A percentile compares a stretch with the other conserved stretches of the same genome.
These are phyloP conservation scores for Drosophila borealis DNA, from an alignment of 2,888 invertebrate species.

Conservation along the genomic window DNA sequence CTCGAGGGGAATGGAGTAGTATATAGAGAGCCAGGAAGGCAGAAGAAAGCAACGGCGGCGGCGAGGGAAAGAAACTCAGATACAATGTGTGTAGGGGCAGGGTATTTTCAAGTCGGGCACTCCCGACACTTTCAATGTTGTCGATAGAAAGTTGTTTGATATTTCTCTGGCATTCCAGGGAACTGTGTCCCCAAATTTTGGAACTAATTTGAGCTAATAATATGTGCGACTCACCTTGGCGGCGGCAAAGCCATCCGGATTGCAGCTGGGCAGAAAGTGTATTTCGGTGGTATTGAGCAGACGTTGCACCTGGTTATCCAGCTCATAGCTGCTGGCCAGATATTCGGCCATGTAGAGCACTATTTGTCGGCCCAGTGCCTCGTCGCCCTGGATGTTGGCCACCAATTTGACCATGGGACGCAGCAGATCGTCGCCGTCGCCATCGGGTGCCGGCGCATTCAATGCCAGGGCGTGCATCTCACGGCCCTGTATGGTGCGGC, in stretches of 20 bases:
- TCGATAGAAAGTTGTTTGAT: too few relatives aligned
- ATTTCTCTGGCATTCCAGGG: too few relatives aligned
- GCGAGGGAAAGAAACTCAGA: too few relatives aligned
- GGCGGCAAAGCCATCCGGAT: slow-evolving; percentile 97
- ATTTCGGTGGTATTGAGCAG: slow-evolving; percentile 92
- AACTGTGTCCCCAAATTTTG: too few relatives aligned
- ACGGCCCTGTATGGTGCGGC: slow-evolving; percentile 92
- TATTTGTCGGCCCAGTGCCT: slow-evolving; percentile 93
- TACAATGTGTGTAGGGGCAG: too few relatives aligned
- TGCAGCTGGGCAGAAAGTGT: slow-evolving; percentile 97
- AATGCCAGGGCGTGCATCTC: slow-evolving; percentile 90
- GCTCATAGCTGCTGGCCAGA: slow-evolving; percentile 90
- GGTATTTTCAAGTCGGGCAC: too few relatives aligned
- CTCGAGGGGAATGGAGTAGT: too few relatives aligned
- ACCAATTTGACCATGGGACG: slow-evolving; percentile 96
- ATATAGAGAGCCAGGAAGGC: too few relatives aligned
- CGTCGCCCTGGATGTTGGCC: slow-evolving; percentile 98
- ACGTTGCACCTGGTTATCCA: slow-evolving; percentile 88
- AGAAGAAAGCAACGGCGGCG: too few relatives aligned
- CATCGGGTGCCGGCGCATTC: slow-evolving; percentile 87
- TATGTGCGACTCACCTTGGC: slow-evolving; percentile 87
- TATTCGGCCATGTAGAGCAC: slow-evolving; percentile 93
- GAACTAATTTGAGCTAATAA: too few relatives aligned
- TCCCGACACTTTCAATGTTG: too few relatives aligned
- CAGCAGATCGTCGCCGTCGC: slow-evolving; percentile 84